Percentiles rank a stretch among this genome's conserved stretches.
Conservation (phyloP, 2,797 vertebrate genomes). For the Chelon auratus region DNA sequence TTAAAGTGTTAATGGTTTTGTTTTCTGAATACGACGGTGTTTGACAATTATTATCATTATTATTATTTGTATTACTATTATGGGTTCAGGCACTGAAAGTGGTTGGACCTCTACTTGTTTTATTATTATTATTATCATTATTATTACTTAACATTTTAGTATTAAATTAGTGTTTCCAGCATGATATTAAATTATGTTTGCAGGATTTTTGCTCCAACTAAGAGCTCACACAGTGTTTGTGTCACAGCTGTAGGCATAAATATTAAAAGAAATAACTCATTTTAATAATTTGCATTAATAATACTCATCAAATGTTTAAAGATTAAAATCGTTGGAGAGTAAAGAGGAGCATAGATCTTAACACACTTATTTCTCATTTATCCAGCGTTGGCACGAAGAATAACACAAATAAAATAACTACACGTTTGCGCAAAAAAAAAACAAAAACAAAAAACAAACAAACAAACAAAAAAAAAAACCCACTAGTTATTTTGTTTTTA, state of each 20-base stretch:
- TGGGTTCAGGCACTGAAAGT: too few relatives aligned
- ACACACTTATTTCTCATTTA: background rate
- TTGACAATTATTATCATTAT: constrained; percentile 58
- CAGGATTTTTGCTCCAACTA: background rate
- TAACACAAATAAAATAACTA: background rate
- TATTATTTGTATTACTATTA: constrained; percentile 4
- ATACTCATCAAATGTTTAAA: background rate
- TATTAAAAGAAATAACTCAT: background rate
- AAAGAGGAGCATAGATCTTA: background rate
- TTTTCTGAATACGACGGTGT: constrained; percentile 77
- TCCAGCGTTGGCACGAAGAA: background rate
- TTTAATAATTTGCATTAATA: background rate
- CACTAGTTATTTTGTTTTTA: background rate
- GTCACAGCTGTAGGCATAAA: background rate
- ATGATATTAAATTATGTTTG: background rate
- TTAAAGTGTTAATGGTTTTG: constrained; percentile 97
- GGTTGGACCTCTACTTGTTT: too few relatives aligned
- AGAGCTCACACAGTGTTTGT: background rate
- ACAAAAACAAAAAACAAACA: background rate
- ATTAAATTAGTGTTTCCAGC: background rate
- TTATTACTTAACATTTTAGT: too few relatives aligned
- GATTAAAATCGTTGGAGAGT: background rate
- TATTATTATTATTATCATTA: constrained; percentile 6
- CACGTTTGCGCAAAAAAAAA: background rate
- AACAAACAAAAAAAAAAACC: too few relatives aligned